Evolutionary conservation across 2,888 invertebrate species (phyloP), one percentile per base, ranked within the genome.

Genomic region (Microdon myrmicae): DNA sequence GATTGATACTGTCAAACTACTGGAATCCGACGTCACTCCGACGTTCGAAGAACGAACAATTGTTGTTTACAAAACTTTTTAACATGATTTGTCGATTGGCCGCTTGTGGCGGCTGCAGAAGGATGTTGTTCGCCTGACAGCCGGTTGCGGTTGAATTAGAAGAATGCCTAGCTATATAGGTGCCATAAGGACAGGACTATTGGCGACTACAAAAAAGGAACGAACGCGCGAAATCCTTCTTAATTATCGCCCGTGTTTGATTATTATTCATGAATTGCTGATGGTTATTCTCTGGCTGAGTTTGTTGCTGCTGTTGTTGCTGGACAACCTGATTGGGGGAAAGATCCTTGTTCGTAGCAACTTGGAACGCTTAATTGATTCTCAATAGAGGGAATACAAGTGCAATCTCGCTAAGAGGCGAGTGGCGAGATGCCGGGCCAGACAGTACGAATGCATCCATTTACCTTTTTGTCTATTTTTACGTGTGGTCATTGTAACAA

Each of bases 201-300:
- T n/a, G n/a, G n/a, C n/a, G n/a, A n/a, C n/a, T n/a, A 23, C 7
- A 28, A 23, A 44, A 44, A 20, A 14, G 13, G 20, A 20, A 35
- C 9, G 39, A 31, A 8, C 37, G 58, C 51, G 51, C 51, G 58
- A 54, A 66, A 54, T 66, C 66, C 59, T 59, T 59, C 59, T 66
- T 66, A 66, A 66, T 66, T 66, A 66, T 66, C 66, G 48, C 66
- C 59, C 66, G 47, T 66, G 66, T 66, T 59, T 44, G 66, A 59
- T 66, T 66, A 66, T 66, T 66, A 66, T 66, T 66, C 66, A 66
- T 59, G 58, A 66, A 64, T 45, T 25, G 29, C 28, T 35, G 35
- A 22, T 31, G 41, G 35, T 34, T 9, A 3, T 22, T 14, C 39
- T 39, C 6, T 4, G 10, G 26, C 14, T 14, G 19, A 3, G 14